Conservation (phyloP, 2,113 vertebrate genomes). For the Octodon degus region DNA sequence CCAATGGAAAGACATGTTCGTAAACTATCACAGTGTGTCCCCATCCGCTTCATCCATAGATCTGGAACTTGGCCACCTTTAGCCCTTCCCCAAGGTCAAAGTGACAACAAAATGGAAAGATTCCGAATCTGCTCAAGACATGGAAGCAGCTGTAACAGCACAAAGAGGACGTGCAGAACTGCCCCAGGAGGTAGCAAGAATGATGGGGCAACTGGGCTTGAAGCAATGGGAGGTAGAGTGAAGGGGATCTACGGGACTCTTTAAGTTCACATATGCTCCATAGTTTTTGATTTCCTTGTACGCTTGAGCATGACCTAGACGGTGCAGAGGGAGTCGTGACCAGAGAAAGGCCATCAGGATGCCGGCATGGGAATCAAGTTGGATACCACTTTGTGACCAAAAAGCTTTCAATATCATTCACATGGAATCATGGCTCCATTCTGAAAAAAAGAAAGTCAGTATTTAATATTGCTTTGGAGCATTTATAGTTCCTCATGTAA, state of each 20-base stretch:
- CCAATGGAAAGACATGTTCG: not conserved
- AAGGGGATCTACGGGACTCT: not conserved
- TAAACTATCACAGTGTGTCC: not conserved
- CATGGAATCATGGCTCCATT: not conserved
- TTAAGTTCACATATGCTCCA: not conserved
- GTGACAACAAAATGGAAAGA: not conserved
- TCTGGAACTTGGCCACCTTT: no score
- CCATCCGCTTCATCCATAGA: not conserved
- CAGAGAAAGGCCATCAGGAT: not conserved
- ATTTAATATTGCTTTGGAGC: conserved; percentile 59
- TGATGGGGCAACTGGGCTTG: not conserved
- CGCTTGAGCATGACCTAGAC: not conserved
- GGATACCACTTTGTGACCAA: not conserved
- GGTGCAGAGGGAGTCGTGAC: not conserved
- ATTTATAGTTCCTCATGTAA: conserved; percentile 30
- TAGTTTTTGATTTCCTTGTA: not conserved
- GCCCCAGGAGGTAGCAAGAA: not conserved
- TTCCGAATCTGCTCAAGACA: not conserved
- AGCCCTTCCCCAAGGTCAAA: not conserved
- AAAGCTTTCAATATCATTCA: not conserved
- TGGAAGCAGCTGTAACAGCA: not conserved
- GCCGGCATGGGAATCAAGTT: not conserved
- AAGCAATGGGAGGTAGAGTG: not conserved
- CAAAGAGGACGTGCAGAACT: not conserved
- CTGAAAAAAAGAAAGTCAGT: not conserved